Evolutionary conservation across 2,888 invertebrate species (phyloP).

Genomic region (Lasioglossum zephyrum): DNA sequence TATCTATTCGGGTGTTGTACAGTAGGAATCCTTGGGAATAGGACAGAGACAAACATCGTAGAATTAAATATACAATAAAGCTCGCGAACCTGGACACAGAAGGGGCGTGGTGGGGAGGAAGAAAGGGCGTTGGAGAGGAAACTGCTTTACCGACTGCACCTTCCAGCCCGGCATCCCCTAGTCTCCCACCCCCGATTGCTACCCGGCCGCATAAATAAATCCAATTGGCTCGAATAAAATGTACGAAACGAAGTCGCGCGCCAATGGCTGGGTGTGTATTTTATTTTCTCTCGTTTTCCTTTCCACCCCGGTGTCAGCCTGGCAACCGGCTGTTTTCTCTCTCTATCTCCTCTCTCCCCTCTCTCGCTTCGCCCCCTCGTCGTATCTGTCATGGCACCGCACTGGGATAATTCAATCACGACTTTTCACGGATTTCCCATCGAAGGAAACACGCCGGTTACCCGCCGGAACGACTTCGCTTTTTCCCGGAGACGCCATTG

Average conservation of each 20-base stretch:
- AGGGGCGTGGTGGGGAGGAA: constrained; percentile 75
- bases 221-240: constrained; percentile 79
- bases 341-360: background rate
- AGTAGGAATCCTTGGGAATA: constrained; percentile 27
- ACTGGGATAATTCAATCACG: constrained; percentile 74
- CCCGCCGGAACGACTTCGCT: constrained; percentile 60
- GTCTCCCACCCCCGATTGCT: constrained; percentile 58
- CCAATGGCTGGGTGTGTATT: constrained; percentile 69
- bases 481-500: constrained; percentile 50
- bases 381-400: constrained; percentile 49
- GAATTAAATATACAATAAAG: constrained; percentile 77
- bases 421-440: constrained; percentile 74
- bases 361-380: constrained; percentile 20
- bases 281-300: constrained; percentile 71
- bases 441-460: constrained; percentile 70
- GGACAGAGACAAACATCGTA: constrained; percentile 69
- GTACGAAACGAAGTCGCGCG: constrained; percentile 74
- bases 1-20: constrained; percentile 52
- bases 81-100: constrained; percentile 69
- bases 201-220: constrained; percentile 76
- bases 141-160: constrained; percentile 74
- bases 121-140: constrained; percentile 57
- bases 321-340: constrained; percentile 42
- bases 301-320: constrained; percentile 43
- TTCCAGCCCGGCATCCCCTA: constrained; percentile 60